These are phyloP conservation scores for Cyanoliseus patagonus DNA, from an alignment of 2,113 vertebrate species.

Conservation along the genomic window DNA sequence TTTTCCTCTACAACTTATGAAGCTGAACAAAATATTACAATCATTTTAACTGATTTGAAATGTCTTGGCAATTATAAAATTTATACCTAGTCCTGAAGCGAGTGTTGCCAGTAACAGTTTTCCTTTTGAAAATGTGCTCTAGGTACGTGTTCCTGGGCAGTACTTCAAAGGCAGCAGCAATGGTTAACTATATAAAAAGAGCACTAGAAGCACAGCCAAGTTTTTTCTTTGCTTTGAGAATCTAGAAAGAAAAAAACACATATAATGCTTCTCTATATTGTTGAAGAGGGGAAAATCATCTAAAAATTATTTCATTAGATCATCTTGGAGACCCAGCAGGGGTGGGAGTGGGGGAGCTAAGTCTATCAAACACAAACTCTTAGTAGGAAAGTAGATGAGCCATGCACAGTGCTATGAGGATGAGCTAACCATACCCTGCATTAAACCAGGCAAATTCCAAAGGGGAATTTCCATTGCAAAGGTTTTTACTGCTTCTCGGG, in stretches of 20 bases:
- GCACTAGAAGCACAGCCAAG: background rate
- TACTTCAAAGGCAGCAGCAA: background rate
- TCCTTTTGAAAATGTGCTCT: background rate
- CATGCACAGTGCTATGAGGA: background rate
- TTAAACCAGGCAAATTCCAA: background rate
- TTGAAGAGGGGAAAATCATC: background rate
- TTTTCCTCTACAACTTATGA: background rate
- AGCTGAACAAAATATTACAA: background rate
- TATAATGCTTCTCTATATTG: background rate
- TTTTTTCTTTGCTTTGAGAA: background rate
- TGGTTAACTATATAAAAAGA: background rate
- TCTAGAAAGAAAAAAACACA: background rate
- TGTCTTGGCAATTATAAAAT: background rate
- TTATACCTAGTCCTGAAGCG: background rate
- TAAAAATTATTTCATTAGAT: background rate
- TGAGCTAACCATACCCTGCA: background rate
- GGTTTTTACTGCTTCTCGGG: background rate
- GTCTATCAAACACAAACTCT: background rate
- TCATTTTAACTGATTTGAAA: background rate
- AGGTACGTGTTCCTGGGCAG: background rate
- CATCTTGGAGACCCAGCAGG: background rate
- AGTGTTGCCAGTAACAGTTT: background rate
- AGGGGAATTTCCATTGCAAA: conserved; percentile 13
- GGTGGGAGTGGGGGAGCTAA: too few species aligned
- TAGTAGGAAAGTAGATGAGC: background rate